These are phyloP conservation scores for Lycaon pictus DNA, from an alignment of 2,113 vertebrate genomes.

Conservation along the genomic window DNA sequence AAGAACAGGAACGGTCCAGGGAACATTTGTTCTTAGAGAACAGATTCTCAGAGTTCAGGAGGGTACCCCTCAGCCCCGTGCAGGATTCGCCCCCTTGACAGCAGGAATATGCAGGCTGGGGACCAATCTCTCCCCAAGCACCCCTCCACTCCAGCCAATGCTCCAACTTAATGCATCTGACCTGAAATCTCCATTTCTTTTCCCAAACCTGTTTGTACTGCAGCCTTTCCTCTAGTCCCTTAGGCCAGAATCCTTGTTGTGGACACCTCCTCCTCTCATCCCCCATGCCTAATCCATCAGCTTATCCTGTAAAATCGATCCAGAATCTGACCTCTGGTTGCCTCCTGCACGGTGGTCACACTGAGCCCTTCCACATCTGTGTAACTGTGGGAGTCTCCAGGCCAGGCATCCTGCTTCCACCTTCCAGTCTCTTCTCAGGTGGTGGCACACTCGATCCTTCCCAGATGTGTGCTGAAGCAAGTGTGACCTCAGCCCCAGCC, in stretches of 20 bases:
- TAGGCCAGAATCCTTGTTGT: not conserved
- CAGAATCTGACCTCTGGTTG: not conserved
- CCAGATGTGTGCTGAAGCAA: not conserved
- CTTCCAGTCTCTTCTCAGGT: not conserved
- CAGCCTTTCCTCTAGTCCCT: not conserved
- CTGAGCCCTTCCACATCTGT: not conserved
- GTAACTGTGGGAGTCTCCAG: not conserved
- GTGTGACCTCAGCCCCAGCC: not conserved
- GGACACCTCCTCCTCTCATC: not conserved
- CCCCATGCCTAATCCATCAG: not conserved
- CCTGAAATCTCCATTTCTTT: not conserved
- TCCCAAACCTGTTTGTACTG: not conserved
- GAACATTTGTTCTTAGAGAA: not conserved
- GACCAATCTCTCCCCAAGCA: not conserved
- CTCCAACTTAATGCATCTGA: not conserved
- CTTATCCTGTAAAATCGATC: conserved; percentile 3
- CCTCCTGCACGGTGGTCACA: accelerated
- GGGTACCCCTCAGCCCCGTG: not conserved
- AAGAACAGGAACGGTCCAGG: not conserved
- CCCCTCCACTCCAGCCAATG: accelerated
- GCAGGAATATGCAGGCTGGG: not conserved
- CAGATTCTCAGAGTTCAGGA: not conserved
- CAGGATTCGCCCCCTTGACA: not conserved
- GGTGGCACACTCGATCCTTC: not conserved
- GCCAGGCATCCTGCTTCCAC: not conserved